phyloP scores from a whole-genome alignment of 2,797 vertebrate genomes.

The Silurus aristotelis region DNA sequence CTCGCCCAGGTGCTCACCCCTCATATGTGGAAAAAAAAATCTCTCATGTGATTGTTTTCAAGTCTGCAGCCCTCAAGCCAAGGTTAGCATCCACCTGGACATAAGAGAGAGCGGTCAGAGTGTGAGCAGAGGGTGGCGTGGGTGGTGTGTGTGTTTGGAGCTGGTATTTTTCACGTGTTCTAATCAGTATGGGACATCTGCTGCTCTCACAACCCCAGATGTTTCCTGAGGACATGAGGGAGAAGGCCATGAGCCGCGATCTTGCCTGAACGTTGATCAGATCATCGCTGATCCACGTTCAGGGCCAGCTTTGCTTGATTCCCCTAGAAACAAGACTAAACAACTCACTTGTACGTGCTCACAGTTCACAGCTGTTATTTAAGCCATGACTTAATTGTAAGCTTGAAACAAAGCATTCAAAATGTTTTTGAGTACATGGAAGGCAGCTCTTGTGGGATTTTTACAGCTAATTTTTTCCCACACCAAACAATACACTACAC shows the following conservation, averaged over 20 bases:
- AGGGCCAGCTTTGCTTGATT: slow-evolving; percentile 72
- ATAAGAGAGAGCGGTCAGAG: slow-evolving; percentile 60
- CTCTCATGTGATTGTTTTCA: slow-evolving; percentile 72
- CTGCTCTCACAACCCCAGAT: slow-evolving; percentile 78
- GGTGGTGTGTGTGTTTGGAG: slow-evolving; percentile 55
- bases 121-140: slow-evolving; percentile 59
- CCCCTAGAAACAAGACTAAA: slow-evolving; percentile 72
- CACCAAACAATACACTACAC: not conserved
- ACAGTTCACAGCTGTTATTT: slow-evolving; percentile 60
- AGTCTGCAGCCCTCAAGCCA: slow-evolving; percentile 68
- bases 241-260: slow-evolving; percentile 56
- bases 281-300: slow-evolving; percentile 60
- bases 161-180: slow-evolving; percentile 48
- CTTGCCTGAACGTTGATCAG: slow-evolving; percentile 61
- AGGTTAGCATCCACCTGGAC: slow-evolving; percentile 76
- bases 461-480: not conserved
- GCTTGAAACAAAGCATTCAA: slow-evolving; percentile 19
- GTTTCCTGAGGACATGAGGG: slow-evolving; percentile 79
- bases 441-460: not conserved
- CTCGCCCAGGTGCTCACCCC: slow-evolving; percentile 71
- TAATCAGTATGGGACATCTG: slow-evolving; percentile 82
- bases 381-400: not conserved
- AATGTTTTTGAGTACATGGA: not conserved
- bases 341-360: slow-evolving; percentile 38
- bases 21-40: slow-evolving; percentile 60